A percentile compares a stretch with the other conserved stretches of the same genome.
These are phyloP conservation scores for Elachura formosa DNA, from an alignment of 2,113 vertebrate species.

Conservation along the genomic window DNA sequence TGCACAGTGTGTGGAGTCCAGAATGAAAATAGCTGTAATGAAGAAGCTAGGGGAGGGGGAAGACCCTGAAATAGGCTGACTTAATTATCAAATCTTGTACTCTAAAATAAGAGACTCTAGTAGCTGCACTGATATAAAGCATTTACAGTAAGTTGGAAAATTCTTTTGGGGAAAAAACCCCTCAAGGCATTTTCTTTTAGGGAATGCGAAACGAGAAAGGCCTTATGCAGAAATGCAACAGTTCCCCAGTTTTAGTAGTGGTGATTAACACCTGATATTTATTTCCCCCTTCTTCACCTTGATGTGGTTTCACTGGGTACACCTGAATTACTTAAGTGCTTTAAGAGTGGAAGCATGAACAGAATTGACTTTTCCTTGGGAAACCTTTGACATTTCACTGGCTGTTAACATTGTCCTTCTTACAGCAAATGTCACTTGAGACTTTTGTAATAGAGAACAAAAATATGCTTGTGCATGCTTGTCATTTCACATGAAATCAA, in stretches of 20 bases:
- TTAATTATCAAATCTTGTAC: background rate
- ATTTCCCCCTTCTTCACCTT: background rate
- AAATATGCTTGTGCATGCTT: background rate
- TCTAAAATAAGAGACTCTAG: background rate
- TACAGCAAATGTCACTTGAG: constrained; percentile 29
- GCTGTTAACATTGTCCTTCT: background rate
- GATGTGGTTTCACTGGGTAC: background rate
- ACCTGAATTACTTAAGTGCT: background rate
- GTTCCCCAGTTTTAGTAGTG: background rate
- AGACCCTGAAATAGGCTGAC: background rate
- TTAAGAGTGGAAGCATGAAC: background rate
- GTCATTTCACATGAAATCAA: constrained; percentile 25
- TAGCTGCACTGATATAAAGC: background rate
- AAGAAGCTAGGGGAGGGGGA: background rate
- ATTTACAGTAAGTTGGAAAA: background rate
- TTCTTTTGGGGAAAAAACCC: background rate
- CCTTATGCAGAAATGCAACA: background rate
- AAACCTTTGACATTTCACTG: constrained; percentile 26
- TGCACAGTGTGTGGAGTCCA: background rate
- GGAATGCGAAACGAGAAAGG: background rate
- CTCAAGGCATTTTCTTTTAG: background rate
- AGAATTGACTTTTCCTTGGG: background rate
- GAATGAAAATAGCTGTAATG: background rate
- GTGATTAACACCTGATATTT: background rate
- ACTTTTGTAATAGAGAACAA: background rate